Conservation (phyloP, 2,888 invertebrate genomes). For the Tillus elongatus region DNA sequence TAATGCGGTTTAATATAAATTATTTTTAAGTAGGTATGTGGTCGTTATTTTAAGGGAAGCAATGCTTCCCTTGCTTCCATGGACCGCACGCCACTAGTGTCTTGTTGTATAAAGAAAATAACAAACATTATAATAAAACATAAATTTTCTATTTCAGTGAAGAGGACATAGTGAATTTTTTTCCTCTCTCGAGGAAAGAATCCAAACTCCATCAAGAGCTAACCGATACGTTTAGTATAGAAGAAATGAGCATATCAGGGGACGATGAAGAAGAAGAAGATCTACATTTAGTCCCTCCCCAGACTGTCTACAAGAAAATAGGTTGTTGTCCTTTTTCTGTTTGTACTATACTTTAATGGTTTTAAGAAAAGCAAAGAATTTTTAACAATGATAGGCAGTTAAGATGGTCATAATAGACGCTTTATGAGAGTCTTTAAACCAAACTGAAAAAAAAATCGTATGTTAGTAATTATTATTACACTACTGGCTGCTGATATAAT, state of each 20-base stretch:
- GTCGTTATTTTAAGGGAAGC: too few species aligned
- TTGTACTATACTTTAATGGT: slow-evolving; percentile 29
- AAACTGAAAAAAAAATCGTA: too few species aligned
- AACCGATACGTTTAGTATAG: slow-evolving; percentile 53
- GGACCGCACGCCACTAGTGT: too few species aligned
- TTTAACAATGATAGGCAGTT: too few species aligned
- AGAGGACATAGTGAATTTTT: slow-evolving; percentile 47
- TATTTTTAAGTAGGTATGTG: too few species aligned
- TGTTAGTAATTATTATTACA: too few species aligned
- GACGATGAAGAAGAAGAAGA: slow-evolving; percentile 43
- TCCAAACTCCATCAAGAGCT: slow-evolving; percentile 45
- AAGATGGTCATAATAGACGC: too few species aligned
- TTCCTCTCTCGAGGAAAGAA: slow-evolving; percentile 42
- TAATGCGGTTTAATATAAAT: too few species aligned
- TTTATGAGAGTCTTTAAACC: too few species aligned
- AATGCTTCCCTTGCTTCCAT: too few species aligned
- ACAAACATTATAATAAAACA: neutral
- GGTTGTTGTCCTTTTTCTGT: slow-evolving; percentile 38
- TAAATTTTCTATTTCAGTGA: slow-evolving; percentile 35
- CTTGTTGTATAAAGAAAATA: slow-evolving; percentile 6
- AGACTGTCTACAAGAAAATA: slow-evolving; percentile 37
- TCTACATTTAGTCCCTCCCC: slow-evolving; percentile 41
- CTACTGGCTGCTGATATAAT: too few species aligned
- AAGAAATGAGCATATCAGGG: slow-evolving; percentile 53
- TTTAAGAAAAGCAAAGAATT: too few species aligned